Evolutionary conservation across 2,113 vertebrate genomes (phyloP).

Genomic region (Smithornis capensis): DNA sequence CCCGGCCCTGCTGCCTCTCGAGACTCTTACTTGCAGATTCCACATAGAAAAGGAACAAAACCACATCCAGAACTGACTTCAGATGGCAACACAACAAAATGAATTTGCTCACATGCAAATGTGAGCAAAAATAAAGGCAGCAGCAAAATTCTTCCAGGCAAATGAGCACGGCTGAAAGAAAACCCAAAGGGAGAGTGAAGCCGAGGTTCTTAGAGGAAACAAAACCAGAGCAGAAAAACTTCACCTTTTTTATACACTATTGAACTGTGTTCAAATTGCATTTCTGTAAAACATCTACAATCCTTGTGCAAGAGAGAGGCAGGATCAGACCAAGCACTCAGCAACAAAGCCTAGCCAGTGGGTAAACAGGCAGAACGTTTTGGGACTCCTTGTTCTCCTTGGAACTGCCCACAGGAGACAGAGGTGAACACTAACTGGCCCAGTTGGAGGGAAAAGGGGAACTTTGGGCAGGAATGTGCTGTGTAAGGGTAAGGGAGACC

Average conservation of each 20-base stretch:
- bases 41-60: neutral
- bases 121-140: neutral
- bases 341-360: neutral
- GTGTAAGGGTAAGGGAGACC: neutral
- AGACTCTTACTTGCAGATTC: neutral
- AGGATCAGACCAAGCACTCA: neutral
- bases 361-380: neutral
- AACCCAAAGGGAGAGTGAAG: neutral
- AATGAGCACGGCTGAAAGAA: neutral
- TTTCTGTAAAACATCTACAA: neutral
- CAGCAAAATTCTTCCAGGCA: neutral
- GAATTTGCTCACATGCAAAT: neutral
- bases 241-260: neutral
- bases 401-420: neutral
- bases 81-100: neutral
- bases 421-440: neutral
- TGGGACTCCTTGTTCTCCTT: neutral
- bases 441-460: fast-evolving
- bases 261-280: neutral
- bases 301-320: neutral
- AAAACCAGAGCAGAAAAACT: neutral
- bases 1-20: neutral
- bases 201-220: neutral
- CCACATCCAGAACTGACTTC: neutral
- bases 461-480: fast-evolving